Evolutionary conservation across 2,113 vertebrate species (phyloP).

Genomic region (Mobula birostris): DNA sequence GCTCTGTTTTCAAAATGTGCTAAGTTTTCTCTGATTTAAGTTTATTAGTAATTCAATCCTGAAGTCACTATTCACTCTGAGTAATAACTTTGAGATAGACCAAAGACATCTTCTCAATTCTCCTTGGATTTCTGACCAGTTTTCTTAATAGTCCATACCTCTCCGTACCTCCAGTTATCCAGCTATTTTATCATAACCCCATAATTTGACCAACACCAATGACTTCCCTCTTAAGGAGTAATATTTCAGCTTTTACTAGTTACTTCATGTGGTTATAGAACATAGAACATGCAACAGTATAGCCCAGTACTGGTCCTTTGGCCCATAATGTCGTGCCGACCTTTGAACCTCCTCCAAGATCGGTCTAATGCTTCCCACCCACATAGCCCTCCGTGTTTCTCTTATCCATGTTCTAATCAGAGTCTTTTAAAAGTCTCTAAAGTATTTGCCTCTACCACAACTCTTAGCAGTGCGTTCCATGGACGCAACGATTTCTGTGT

Average conservation of each 20-base stretch:
- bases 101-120: background rate
- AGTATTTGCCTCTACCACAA: no score
- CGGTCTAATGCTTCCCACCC: no score
- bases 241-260: background rate
- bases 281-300: background rate
- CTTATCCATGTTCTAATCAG: no score
- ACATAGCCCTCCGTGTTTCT: no score
- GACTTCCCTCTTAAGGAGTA: background rate
- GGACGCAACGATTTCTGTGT: no score
- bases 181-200: background rate
- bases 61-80: background rate
- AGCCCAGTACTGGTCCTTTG: no score
- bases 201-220: background rate
- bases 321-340: no score
- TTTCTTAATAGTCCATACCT: background rate
- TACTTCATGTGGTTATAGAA: background rate
- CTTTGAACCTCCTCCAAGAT: no score
- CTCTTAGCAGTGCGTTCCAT: no score
- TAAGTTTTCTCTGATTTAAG: background rate
- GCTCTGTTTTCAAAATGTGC: background rate
- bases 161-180: background rate
- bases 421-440: no score
- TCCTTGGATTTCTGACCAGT: background rate
- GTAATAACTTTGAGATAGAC: background rate
- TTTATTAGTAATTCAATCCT: background rate